Evolutionary conservation across 2,113 vertebrate species (phyloP), one percentile per base, ranked within the genome.

Genomic region (Athene noctua): DNA sequence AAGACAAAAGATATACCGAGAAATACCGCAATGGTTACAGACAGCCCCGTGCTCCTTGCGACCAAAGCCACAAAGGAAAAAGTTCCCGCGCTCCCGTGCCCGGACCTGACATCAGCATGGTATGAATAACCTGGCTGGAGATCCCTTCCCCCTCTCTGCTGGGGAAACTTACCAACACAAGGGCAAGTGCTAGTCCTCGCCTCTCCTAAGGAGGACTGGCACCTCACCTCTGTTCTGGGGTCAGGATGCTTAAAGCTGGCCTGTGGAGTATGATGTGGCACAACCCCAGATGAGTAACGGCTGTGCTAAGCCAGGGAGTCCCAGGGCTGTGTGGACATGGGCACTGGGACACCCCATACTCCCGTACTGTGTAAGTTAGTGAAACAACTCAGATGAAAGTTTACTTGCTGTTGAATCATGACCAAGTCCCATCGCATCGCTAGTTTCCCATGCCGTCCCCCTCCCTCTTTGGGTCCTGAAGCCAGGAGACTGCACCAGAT

Each of bases 341-440:
- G 29, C 57, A 23, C 12, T 11, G 42, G 36, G n/a, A 23, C n/a
- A n/a, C 2, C 30, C n/a, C 34, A 7, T 29, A 29, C 83, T 80
- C 54, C 27, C 0, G 0, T 29, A 51, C 13, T 1, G 0, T 6
- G 4, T 3, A 47, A 10, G 13, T 25, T 5, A 36, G 42, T 58
- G 70, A 42, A 38, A 86, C 80, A 29, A 42, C 59, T 7, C 8
- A 16, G n/a, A 5, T 23, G 11, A 20, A 42, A n/a, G 23, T 52
- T 42, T 5, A 29, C 8, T 18, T 30, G 12, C 38, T 78, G 11
- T 10, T 52, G 34, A 52, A 44, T 34, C 36, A 16, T 6, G 11
- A 88, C 11, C 25, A 29, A 42, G 59, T 38, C 16, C 2, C 17
- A 15, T 16, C 14, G 34, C 38, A 1, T 34, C 49, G 11, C 55